Evolutionary conservation across 2,113 vertebrate genomes (phyloP), one percentile per base, ranked within the genome.

Genomic region (Paratilapia polleni): DNA sequence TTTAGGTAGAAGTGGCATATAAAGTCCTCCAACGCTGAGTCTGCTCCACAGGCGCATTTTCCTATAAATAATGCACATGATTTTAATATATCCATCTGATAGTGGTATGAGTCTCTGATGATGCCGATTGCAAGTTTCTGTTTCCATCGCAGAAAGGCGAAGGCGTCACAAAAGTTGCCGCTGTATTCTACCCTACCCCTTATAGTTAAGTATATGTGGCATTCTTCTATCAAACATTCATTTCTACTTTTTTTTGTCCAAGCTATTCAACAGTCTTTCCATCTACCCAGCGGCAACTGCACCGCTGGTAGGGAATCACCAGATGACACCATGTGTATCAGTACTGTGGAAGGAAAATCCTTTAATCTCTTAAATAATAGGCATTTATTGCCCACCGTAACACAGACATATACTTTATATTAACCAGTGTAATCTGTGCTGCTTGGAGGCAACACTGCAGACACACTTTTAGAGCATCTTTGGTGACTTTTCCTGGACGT

Each of bases 381-480:
- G 28, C 36, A 47, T 31, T 34, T 26, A 56, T 49, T 24, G 15
- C 52, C 47, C 52, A 24, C 36, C 2, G 20, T 31, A 34, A 60
- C 52, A 54, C 24, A 56, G 34, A 70, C 36, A 10, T 17, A 59
- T 28, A 5, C 36, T 63, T 24, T 20, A 14, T 57, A 38, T 60
- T 17, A 57, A 56, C 13, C 59, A 62, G 14, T 36, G 1, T 54
- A 38, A 8, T 78, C 81, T 49, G 28, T 20, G 61, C 77, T 76
- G 56, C 74, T 73, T 43, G 59, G 74, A 75, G 81, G 47, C 43
- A 64, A 80, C 80, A 77, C 77, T 26, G 0, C 9, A 78, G 54
- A 74, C 49, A 66, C 52, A 66, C 43, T 77, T 63, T 38, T 26
- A 17, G 56, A 20, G 49, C 31, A 19, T 79, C 54, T 80, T 17